These are phyloP conservation scores for Xyrichtys novacula DNA, from an alignment of 2,797 vertebrate genomes.

Conservation along the genomic window DNA sequence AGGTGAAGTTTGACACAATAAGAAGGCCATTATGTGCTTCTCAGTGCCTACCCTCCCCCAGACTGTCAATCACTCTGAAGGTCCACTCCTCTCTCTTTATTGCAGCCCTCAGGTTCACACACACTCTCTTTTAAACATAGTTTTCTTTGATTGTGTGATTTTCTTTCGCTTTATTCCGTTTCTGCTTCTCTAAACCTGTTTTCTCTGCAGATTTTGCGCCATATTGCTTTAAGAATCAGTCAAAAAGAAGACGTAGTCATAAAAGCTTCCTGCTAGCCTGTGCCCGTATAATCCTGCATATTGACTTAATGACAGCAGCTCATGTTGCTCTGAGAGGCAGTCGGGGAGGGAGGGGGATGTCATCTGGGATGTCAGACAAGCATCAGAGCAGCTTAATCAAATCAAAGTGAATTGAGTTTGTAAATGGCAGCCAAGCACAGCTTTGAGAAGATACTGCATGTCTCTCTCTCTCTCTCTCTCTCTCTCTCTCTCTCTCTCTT, in stretches of 20 bases:
- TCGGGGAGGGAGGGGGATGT: constrained; percentile 41
- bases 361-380: constrained; percentile 69
- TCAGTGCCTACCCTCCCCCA: constrained; percentile 7
- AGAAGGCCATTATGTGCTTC: constrained; percentile 6
- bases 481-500: not conserved
- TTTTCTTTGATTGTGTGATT: not conserved
- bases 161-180: not conserved
- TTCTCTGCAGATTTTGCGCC: not conserved
- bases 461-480: not conserved
- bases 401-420: constrained; percentile 77
- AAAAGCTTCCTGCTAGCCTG: constrained; percentile 1
- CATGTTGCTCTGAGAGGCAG: constrained; percentile 48
- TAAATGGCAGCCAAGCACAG: constrained; percentile 70
- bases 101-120: not conserved
- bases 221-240: constrained; percentile 1
- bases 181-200: not conserved
- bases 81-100: not conserved
- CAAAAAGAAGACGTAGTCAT: constrained; percentile 6
- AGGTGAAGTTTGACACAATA: not conserved
- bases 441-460: constrained; percentile 22
- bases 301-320: constrained; percentile 55
- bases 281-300: constrained; percentile 28
- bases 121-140: not conserved
- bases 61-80: not conserved
- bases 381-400: constrained; percentile 68